Base-by-base conservation (phyloP, 2,113 vertebrate species). In the Tragelaphus imberbis region DNA sequence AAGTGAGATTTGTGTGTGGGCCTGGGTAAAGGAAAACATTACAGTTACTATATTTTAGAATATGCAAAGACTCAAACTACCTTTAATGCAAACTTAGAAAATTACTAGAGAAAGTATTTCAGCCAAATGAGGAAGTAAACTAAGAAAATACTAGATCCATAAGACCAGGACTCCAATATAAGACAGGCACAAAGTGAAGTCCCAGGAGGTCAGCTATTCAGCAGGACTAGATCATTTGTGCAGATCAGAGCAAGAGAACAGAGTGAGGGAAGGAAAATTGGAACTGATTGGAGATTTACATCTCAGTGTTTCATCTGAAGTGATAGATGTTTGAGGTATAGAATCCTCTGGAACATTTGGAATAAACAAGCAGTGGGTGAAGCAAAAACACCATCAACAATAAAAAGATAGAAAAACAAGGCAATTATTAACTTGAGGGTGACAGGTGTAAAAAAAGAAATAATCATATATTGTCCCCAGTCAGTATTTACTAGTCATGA, bases 71-170 rank as follows among this genome's bases (percentile, higher is more conserved):
- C 15, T 68, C 49, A 68, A 36, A 28, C 36, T 88, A 28, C 71
- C 56, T 90, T 51, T 82, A 81, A 30, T n/a, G n/a, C 55, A 71
- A 90, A 97, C 21, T 84, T 55, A 94, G 36, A 25, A 92, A 97
- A 90, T 65, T 58, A 63, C 33, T 51, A 79, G 61, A 94, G 25
- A 61, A 86, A 79, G 23, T 44, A 56, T 44, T 92, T 49, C 65
- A 89, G 59, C 55, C 82, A 84, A 97, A 80, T n/a, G 17, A 84
- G 14, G 25, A 53, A 21, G 5, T 63, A 90, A 79, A 84, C 30
- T 55, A 95, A 90, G 49, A 59, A 84, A n/a, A 55, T 7, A 71
- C 9, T 59, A 47, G 36, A 84, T 40, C 10, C 47, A 7, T 59
- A 84, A 86, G 88, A 90, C 47, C 55, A 79, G 30, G 5, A 4